Evolutionary conservation across 1,140 invertebrate genomes (phyloP), one percentile per base, ranked within the genome.

Genomic region (Drosophila funebris): DNA sequence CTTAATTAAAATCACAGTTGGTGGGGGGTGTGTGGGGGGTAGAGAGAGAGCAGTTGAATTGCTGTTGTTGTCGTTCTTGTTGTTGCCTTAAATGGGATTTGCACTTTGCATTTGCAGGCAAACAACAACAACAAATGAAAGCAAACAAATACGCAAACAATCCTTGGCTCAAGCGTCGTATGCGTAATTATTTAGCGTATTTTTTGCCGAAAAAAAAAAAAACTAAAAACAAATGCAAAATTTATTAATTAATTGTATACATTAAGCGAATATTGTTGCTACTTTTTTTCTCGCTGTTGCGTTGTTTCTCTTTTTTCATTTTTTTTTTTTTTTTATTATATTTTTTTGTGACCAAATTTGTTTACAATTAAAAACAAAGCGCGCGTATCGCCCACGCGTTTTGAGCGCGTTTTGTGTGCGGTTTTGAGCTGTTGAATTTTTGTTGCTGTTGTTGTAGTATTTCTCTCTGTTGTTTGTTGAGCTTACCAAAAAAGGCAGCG

Each of bases 281-380:
- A 14, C 22, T 52, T 54, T 39, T 9, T 29, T 20, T 24, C 11
- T 16, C 56, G 44, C 27, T 46, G 33, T 75, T 82, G 61, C 77
- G 11, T 58, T 4, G 53, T n/a, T 56, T 3, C 33, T 54, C 22
- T 44, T 27, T 31, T 18, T 61, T 74, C n/a, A 4, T 60, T n/a
- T 56, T 3, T 41, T 54, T 33, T 44, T 27, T 31, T 18, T 61
- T 74, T 24, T 27, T 22, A 3, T 39, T 11, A 14, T 43, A 9
- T 52, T 60, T 39, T 39, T 20, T 73, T 84, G 67, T 88, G 78
- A 78, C 83, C 83, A 88, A 88, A 88, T 88, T 88, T 83, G 83
- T 83, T 46, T 61, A 76, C 76, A 83, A 88, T 88, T 88, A 83
- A 83, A 80, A 73, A 87, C 71, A 87, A 84, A 79, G 63, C 75